Evolutionary conservation across 1,140 invertebrate genomes (phyloP), one percentile per base, ranked within the genome.

Genomic region (Drosophila ercepeae): DNA sequence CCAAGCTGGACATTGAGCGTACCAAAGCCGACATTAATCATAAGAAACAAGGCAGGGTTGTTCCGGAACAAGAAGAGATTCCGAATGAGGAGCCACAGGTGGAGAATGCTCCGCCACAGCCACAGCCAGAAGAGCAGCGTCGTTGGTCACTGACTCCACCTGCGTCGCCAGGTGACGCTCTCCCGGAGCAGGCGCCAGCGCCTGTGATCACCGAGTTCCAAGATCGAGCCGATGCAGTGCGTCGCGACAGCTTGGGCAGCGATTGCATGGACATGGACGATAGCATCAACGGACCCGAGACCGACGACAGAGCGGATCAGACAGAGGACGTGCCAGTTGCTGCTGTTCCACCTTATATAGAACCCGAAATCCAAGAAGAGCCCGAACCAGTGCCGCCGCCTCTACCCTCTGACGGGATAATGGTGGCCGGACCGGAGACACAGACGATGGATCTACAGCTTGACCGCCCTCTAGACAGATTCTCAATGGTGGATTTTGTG

Each of bases 381-480:
- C 0, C 14, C 9, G 25, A 49, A 6, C 8, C 25, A 5, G 3
- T 18, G 7, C 32, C 52, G 4, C 32, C 58, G 1, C 44, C 34
- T 0, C 65, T 39, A 16, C 76, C 74, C 4, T 52, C 71, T 1
- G 75, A 89, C 61, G 76, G 72, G 29, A 91, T 92, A 19, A 50
- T 71, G 8, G 75, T 95, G 21, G 95, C 94, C 3, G 92, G 93
- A 8, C 91, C 92, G n/a, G 94, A 95, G 49, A 91, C 95, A 16
- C 92, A 94, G 42, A 92, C 93, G 5, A 93, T 95, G 61, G 95
- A 96, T 88, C 81, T 97, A n/a, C 94, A 94, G 53, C 92, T 97
- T 7, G 94, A 96, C 69, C 94, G 93, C 41, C 94, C 94, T 3
- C 89, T 97, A 34, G 95, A 96, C 72, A 95, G 93, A 75, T 94